Evolutionary conservation across 2,113 vertebrate species (phyloP), one percentile per base, ranked within the genome.

Genomic region (Hippoglossus stenolepis): DNA sequence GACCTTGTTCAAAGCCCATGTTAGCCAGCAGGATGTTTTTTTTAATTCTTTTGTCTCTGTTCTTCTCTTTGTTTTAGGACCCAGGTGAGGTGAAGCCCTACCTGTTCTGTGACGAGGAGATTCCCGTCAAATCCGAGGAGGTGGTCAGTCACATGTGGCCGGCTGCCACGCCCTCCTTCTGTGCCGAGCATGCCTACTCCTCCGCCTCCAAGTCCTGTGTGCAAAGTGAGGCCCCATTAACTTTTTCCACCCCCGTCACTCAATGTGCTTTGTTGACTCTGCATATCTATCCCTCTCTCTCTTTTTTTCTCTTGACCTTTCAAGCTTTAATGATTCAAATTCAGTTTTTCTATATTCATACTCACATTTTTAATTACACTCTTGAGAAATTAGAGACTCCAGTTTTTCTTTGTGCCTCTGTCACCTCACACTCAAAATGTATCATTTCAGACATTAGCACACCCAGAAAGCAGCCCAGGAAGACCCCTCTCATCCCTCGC

Each of bases 71-170:
- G n/a, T 43, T 90, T 31, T 85, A 99, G 98, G 98, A 99, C 77
- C 95, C 96, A 4, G 96, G 96, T n/a, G 98, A 97, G 76, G 95
- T 98, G 73, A 99, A 99, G 84, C 98, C 98, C 0, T 99, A 99
- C 85, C 93, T 99, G 49, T 99, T 99, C 83, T 99, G 98, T 75
- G 97, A 99, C 79, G 98, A 99, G 85, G 98, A 99, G 91, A 99
- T 99, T 61, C 98, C 97, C 0, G 97, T 99, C 18, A 99, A 99
- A 77, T 99, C 98, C 3, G 97, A 99, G 87, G 98, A 99, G 87
- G 97, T 99, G n/a, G 98, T 99, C 75, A 98, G 97, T 75, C 97
- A 99, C 91, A 99, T 99, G 96, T 99, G 98, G 98, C 96, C 96
- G 1, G 94, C 95, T 3, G 96, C 94, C 10, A 93, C 94, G 0